Conservation (phyloP, 1,140 invertebrate species). For the Cherax quadricarinatus region DNA sequence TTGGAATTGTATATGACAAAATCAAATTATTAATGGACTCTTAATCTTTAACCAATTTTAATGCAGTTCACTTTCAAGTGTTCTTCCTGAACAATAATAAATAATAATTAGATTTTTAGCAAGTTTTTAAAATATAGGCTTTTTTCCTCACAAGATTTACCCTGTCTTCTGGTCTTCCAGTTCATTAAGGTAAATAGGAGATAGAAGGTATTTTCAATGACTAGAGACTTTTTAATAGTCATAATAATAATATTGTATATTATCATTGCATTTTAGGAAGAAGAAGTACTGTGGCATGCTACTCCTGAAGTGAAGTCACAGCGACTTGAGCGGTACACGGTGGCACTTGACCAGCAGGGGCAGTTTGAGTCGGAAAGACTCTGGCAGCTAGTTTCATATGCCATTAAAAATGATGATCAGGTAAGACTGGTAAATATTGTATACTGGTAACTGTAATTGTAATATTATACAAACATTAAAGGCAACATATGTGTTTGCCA, state of each 20-base stretch:
- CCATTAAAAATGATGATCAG: slow-evolving; percentile 88
- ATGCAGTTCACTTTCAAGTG: no score
- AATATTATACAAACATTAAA: background rate
- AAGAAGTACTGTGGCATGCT: slow-evolving; percentile 86
- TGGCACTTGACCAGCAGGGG: slow-evolving; percentile 86
- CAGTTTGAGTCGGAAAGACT: slow-evolving; percentile 91
- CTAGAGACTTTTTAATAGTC: background rate
- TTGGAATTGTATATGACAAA: no score
- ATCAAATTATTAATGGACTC: no score
- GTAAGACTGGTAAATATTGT: slow-evolving; percentile 73
- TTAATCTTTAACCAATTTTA: no score
- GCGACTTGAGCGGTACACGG: slow-evolving; percentile 86
- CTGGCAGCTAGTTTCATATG: slow-evolving; percentile 89
- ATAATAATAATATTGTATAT: background rate
- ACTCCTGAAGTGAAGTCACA: slow-evolving; percentile 83
- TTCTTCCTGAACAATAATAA: no score
- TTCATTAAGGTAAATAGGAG: no score
- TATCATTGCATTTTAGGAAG: slow-evolving; percentile 79
- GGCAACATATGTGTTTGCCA: no score
- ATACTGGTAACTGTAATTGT: background rate
- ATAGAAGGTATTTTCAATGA: no score
- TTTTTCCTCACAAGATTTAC: no score
- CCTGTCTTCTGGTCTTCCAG: no score
- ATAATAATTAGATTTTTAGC: no score
- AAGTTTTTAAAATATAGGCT: no score